Evolutionary conservation across 2,113 vertebrate genomes (phyloP).

Genomic region (Boulengeromyrus knoepffleri): DNA sequence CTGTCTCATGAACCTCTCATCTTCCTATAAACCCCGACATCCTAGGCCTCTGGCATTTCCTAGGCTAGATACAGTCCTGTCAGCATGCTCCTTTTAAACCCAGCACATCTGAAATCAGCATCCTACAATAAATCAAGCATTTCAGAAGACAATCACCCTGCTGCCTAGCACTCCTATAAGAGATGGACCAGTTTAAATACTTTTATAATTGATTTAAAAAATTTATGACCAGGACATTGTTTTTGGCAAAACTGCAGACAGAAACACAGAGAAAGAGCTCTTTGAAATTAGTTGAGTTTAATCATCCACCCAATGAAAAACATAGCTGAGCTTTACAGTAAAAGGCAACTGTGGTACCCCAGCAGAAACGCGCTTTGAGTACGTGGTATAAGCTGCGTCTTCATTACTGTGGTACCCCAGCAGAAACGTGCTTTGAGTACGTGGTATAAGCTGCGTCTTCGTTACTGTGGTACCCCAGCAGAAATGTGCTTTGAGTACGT

Average conservation of each 20-base stretch:
- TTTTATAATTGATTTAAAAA: not conserved
- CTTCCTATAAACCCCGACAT: too few species aligned
- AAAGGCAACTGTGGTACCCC: not conserved
- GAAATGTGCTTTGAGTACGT: too few species aligned
- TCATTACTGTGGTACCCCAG: too few species aligned
- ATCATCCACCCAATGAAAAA: not conserved
- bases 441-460: too few species aligned
- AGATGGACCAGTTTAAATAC: not conserved
- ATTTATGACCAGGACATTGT: not conserved
- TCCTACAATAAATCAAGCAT: not conserved
- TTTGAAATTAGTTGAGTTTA: not conserved
- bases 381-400: too few species aligned
- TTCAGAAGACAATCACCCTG: not conserved
- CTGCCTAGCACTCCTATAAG: not conserved
- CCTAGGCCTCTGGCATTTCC: not conserved
- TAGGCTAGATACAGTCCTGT: not conserved
- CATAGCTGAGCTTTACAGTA: not conserved
- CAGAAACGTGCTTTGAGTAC: too few species aligned
- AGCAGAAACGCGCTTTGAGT: too few species aligned
- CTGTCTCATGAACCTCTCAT: not conserved
- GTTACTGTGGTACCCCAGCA: not conserved
- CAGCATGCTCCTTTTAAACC: not conserved
- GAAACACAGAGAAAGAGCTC: not conserved
- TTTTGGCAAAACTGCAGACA: not conserved
- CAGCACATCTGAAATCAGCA: not conserved